Conservation (phyloP, 2,888 invertebrate species). For the Aporophyla lueneburgensis region DNA sequence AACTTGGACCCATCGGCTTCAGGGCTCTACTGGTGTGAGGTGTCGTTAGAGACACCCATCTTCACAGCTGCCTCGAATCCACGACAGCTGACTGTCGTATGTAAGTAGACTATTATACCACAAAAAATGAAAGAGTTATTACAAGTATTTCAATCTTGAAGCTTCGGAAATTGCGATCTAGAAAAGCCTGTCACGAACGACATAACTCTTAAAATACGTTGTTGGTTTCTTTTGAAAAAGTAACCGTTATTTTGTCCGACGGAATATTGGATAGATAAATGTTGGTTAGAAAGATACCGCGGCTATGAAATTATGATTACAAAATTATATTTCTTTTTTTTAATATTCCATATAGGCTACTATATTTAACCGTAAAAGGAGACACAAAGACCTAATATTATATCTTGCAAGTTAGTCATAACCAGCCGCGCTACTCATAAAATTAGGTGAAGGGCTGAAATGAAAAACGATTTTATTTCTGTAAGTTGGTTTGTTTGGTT, state of each 20-base stretch:
- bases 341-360: too few relatives aligned
- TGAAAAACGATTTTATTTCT: too few relatives aligned
- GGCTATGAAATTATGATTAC: not conserved
- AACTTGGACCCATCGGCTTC: slow-evolving; percentile 95
- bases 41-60: slow-evolving; percentile 95
- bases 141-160: slow-evolving; percentile 2
- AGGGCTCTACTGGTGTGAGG: slow-evolving; percentile 95
- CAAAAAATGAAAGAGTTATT: slow-evolving; percentile 5
- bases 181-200: not conserved
- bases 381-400: not conserved
- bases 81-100: slow-evolving; percentile 95
- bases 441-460: not conserved
- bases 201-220: not conserved
- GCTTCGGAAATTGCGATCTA: slow-evolving; percentile 11
- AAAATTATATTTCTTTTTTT: too few relatives aligned
- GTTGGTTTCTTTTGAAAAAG: not conserved
- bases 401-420: not conserved
- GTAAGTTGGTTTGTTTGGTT: too few relatives aligned
- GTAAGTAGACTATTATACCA: slow-evolving; percentile 90
- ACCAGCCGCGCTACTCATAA: not conserved
- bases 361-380: too few relatives aligned
- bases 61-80: slow-evolving; percentile 95
- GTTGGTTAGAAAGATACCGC: not conserved
- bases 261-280: not conserved
- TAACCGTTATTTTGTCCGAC: not conserved